Evolutionary conservation across 1,140 invertebrate species (phyloP).

Genomic region (Penaeus indicus): DNA sequence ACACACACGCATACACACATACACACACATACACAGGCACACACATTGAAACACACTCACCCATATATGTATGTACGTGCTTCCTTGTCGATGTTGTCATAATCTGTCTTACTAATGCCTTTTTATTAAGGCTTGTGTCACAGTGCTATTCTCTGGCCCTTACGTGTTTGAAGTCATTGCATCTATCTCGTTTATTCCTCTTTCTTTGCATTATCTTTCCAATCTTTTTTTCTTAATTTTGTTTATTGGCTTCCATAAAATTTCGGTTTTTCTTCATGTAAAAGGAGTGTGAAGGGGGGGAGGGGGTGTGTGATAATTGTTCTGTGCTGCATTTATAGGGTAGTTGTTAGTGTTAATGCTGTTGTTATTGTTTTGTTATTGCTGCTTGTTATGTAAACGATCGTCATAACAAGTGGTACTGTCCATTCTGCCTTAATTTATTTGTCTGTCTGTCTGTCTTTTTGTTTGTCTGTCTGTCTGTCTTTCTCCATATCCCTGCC

Average conservation of each 20-base stretch:
- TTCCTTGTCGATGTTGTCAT: background rate
- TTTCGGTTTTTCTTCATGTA: too few species aligned
- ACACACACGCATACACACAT: background rate
- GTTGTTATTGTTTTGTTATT: too few species aligned
- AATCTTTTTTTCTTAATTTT: background rate
- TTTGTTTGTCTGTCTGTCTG: too few species aligned
- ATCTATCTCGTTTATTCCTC: background rate
- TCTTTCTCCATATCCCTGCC: too few species aligned
- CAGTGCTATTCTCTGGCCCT: background rate
- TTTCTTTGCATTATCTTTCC: background rate
- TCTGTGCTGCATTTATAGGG: too few species aligned
- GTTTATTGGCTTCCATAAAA: background rate
- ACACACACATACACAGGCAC: background rate
- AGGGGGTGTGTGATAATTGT: too few species aligned
- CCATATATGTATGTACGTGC: background rate
- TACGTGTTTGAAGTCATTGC: background rate
- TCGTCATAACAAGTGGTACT: too few species aligned
- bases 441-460: too few species aligned
- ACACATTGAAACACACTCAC: background rate
- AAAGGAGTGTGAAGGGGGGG: too few species aligned
- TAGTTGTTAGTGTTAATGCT: too few species aligned
- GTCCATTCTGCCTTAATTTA: too few species aligned
- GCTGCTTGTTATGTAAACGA: too few species aligned
- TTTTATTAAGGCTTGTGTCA: background rate
- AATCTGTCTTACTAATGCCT: background rate